Evolutionary conservation across 2,888 invertebrate genomes (phyloP).

Genomic region (Volucella bombylans): DNA sequence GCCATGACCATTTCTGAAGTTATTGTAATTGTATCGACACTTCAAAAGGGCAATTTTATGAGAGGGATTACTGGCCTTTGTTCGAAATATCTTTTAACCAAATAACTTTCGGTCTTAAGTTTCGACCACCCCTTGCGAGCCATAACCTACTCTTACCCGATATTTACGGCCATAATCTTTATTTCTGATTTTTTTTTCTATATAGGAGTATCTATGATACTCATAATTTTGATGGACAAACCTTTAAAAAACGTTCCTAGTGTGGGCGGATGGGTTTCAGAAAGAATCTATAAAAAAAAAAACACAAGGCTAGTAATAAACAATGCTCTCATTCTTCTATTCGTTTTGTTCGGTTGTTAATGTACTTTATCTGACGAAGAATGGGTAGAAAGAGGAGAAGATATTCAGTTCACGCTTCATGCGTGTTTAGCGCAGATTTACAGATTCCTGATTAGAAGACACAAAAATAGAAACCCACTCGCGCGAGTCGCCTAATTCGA

Average conservation of each 20-base stretch:
- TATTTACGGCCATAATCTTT: slow-evolving; percentile 63
- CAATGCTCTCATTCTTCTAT: slow-evolving; percentile 27
- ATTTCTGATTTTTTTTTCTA: slow-evolving; percentile 30
- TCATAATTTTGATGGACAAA: slow-evolving; percentile 63
- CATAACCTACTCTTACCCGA: slow-evolving; percentile 29
- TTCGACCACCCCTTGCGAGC: too few species aligned
- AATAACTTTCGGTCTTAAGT: too few species aligned
- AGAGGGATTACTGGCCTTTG: too few species aligned
- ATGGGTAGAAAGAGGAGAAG: slow-evolving; percentile 2
- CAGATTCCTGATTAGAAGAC: slow-evolving; percentile 39
- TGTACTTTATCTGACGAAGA: slow-evolving; percentile 17
- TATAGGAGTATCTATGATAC: slow-evolving; percentile 34
- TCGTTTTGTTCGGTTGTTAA: slow-evolving; percentile 22
- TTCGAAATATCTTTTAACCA: too few species aligned
- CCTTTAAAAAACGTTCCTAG: slow-evolving; percentile 33
- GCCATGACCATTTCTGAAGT: too few species aligned
- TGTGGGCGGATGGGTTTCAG: slow-evolving; percentile 60
- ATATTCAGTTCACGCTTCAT: slow-evolving; percentile 50
- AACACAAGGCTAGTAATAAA: slow-evolving; percentile 37
- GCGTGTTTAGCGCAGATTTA: slow-evolving; percentile 57
- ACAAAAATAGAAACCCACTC: slow-evolving; percentile 17
- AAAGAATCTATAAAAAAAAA: slow-evolving; percentile 37
- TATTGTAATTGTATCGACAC: too few species aligned
- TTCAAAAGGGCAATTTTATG: too few species aligned
- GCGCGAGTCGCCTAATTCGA: slow-evolving; percentile 34